Evolutionary conservation across 1,140 invertebrate species (phyloP).

Genomic region (Drosophila arizonae): DNA sequence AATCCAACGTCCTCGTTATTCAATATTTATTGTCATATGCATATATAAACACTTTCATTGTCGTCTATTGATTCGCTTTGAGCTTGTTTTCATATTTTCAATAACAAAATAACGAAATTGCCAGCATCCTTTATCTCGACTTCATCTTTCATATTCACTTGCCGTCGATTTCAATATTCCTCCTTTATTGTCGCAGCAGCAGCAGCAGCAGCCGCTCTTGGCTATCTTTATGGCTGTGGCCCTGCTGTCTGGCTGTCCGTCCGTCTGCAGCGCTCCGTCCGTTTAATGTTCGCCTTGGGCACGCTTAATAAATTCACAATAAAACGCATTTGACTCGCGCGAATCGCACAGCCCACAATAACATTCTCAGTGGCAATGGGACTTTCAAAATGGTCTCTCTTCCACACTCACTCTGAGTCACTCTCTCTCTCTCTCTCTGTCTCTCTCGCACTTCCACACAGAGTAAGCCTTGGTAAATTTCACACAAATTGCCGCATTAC

Average conservation of each 20-base stretch:
- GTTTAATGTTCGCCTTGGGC: constrained; percentile 74
- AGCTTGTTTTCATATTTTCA: constrained; percentile 23
- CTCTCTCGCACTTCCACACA: neutral
- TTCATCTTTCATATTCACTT: constrained; percentile 20
- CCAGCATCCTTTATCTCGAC: constrained; percentile 34
- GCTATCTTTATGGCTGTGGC: constrained; percentile 58
- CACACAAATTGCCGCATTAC: constrained; percentile 75
- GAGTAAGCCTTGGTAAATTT: constrained; percentile 28
- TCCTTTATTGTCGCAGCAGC: constrained; percentile 37
- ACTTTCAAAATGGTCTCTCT: constrained; percentile 22
- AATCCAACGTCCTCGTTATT: neutral
- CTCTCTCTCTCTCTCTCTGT: neutral
- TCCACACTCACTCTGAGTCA: neutral
- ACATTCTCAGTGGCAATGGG: constrained; percentile 27
- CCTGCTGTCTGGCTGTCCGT: neutral
- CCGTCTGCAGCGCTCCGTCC: constrained; percentile 18
- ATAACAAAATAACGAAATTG: constrained; percentile 19
- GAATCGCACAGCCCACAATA: constrained; percentile 25
- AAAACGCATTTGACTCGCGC: constrained; percentile 74
- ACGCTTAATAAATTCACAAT: constrained; percentile 80
- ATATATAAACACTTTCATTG: constrained; percentile 10
- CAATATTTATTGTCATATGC: constrained; percentile 12
- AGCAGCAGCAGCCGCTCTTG: constrained; percentile 32
- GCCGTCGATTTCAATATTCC: constrained; percentile 40
- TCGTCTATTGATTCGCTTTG: constrained; percentile 9